Evolutionary conservation across 2,888 invertebrate genomes (phyloP), one percentile per base, ranked within the genome.

Genomic region (Adineta ricciae): DNA sequence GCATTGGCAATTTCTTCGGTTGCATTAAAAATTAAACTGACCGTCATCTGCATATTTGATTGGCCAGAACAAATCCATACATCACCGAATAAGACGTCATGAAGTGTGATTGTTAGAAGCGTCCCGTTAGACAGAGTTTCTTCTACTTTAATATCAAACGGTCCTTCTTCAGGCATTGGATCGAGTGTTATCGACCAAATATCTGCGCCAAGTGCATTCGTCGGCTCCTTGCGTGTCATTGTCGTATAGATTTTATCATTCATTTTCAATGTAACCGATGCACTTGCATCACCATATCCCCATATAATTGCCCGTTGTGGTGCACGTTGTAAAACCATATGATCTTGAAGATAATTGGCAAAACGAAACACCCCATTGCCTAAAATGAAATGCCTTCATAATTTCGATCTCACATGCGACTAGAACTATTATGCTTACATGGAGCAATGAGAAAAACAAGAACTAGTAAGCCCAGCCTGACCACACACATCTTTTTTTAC

Each of bases 41-140:
- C 73, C n/a, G 78, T 14, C 52, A n/a, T n/a, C n/a, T 84, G 83
- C 85, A 85, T 85, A 85, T 85, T 85, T 3, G 64, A 64, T 64
- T 85, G 83, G 7, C 84, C 85, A 5, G 83, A 64, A 41, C 85
- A 85, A n/a, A 85, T 32, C 85, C 85, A 85, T 1, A 85, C 85
- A 41, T 85, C 85, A 1, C 85, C 85, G 46, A 85, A 85, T 38
- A 84, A 54, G 11, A 85, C 56, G n/a, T 83, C 54, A 32, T 49
- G 36, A 8, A 83, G 19, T 21, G 50, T 83, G 4, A 83, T 54
- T 0, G 54, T 54, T 11, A 14, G 1, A 24, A 32, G 36, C 11
- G 50, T 56, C 4, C 46, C 83, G 50, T 83, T 54, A 0, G 83
- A n/a, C 36, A 83, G 24, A 24, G 73, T 36, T 38, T 73, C 38